A percentile compares a stretch with the other conserved stretches of the same genome.
Conservation (phyloP, 2,113 vertebrate genomes). For the Hemiscyllium ocellatum region DNA sequence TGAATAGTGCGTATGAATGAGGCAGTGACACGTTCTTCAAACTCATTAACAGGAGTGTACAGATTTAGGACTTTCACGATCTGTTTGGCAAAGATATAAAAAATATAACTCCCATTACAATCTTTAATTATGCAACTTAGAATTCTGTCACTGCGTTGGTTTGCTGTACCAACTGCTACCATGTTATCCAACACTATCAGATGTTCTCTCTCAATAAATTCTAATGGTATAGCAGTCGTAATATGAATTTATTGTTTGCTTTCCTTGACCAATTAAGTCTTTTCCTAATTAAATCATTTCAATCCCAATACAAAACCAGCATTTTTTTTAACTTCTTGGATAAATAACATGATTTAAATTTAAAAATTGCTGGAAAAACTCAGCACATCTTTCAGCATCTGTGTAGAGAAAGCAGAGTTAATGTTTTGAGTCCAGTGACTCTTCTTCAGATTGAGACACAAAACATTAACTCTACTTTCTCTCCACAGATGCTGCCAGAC, state of each 20-base stretch:
- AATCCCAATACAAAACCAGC: not conserved
- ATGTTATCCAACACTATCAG: not conserved
- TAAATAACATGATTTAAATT: not conserved
- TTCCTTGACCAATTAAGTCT: not conserved
- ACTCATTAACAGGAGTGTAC: slow-evolving; percentile 96
- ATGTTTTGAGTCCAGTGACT: no score
- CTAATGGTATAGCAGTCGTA: not conserved
- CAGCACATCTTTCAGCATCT: no score
- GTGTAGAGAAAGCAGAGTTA: no score
- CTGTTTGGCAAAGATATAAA: slow-evolving; percentile 52
- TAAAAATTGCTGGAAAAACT: no score
- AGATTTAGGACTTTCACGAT: slow-evolving; percentile 97
- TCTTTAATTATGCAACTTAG: not conserved
- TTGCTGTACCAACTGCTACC: not conserved
- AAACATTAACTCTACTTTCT: no score
- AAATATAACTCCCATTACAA: not conserved
- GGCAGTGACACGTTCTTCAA: slow-evolving; percentile 92
- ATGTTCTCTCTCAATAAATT: not conserved
- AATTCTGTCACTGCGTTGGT: not conserved
- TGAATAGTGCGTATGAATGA: slow-evolving; percentile 96
- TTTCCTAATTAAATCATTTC: not conserved
- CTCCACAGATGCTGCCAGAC: no score
- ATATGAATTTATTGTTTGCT: not conserved
- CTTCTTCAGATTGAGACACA: no score
- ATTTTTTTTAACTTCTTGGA: not conserved